Conservation (phyloP, 2,113 vertebrate genomes). For the Stigmatopora nigra region DNA sequence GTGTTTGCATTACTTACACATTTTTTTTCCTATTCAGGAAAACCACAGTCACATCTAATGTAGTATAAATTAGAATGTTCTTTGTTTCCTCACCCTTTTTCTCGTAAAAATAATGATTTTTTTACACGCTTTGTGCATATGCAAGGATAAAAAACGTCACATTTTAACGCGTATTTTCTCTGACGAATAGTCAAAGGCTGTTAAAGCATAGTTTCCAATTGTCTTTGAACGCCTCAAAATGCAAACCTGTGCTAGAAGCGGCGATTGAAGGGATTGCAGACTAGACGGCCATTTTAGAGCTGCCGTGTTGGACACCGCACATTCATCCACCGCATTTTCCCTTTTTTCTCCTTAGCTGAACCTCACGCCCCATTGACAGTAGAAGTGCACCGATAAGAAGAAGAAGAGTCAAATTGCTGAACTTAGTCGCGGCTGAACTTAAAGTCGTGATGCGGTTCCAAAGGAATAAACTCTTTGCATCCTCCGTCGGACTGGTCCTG, state of each 20-base stretch:
- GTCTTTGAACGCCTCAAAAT: constrained; percentile 40
- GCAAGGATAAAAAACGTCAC: background rate
- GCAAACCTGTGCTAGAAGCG: constrained; percentile 58
- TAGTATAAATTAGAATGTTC: too few species aligned
- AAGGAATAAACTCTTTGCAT: constrained; percentile 61
- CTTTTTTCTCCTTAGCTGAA: constrained; percentile 41
- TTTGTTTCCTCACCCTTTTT: background rate
- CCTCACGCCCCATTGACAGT: constrained; percentile 28
- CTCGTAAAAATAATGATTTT: background rate
- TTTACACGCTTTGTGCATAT: background rate
- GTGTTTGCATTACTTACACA: too few species aligned
- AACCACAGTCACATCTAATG: background rate
- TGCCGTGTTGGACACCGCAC: constrained; percentile 53
- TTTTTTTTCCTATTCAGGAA: too few species aligned
- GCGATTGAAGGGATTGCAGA: constrained; percentile 57
- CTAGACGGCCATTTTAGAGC: constrained; percentile 77
- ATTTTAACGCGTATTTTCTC: too few species aligned
- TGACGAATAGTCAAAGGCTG: background rate
- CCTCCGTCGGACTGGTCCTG: constrained; percentile 69
- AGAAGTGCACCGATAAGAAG: constrained; percentile 29
- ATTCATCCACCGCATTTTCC: constrained; percentile 65
- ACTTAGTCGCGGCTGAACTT: constrained; percentile 40
- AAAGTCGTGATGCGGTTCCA: constrained; percentile 70
- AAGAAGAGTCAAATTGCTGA: constrained; percentile 20
- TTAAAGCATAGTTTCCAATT: constrained; percentile 6